These are phyloP conservation scores for Cebidichthys violaceus DNA, from an alignment of 2,113 vertebrate species.

Conservation along the genomic window DNA sequence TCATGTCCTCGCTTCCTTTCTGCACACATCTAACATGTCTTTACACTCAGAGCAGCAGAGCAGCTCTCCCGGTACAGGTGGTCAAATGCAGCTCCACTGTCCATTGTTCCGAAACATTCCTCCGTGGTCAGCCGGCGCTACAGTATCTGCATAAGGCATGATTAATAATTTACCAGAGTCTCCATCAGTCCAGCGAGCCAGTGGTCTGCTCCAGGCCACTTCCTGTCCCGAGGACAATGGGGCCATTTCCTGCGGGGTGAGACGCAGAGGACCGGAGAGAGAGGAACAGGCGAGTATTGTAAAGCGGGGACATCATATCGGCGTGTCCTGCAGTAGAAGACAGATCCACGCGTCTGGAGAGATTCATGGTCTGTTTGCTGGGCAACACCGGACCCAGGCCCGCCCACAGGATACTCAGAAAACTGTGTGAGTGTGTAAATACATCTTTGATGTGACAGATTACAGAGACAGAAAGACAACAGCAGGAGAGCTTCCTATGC, in stretches of 20 bases:
- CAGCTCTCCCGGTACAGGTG: conserved; percentile 18
- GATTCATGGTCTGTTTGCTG: conserved; percentile 50
- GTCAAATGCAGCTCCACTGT: conserved; percentile 28
- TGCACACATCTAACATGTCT: neutral
- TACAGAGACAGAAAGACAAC: neutral
- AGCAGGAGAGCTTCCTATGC: neutral
- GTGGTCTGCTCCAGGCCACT: conserved; percentile 68
- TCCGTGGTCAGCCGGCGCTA: conserved; percentile 27
- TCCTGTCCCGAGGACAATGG: conserved; percentile 79
- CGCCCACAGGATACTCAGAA: neutral
- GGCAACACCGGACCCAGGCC: neutral
- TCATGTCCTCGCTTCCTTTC: neutral
- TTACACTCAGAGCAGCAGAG: neutral
- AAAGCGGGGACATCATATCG: conserved; percentile 66
- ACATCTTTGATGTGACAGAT: neutral
- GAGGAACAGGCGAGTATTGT: conserved; percentile 69
- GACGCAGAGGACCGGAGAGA: conserved; percentile 20
- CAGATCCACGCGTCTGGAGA: conserved; percentile 17
- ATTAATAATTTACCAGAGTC: conserved; percentile 76
- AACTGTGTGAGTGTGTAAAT: neutral
- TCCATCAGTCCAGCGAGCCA: conserved; percentile 53
- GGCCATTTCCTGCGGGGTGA: conserved; percentile 69
- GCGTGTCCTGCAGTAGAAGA: conserved; percentile 52
- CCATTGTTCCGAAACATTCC: conserved; percentile 43
- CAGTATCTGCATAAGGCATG: conserved; percentile 22